phyloP scores from a whole-genome alignment of 1,140 invertebrate genomes.

The Papilio dardanus region DNA sequence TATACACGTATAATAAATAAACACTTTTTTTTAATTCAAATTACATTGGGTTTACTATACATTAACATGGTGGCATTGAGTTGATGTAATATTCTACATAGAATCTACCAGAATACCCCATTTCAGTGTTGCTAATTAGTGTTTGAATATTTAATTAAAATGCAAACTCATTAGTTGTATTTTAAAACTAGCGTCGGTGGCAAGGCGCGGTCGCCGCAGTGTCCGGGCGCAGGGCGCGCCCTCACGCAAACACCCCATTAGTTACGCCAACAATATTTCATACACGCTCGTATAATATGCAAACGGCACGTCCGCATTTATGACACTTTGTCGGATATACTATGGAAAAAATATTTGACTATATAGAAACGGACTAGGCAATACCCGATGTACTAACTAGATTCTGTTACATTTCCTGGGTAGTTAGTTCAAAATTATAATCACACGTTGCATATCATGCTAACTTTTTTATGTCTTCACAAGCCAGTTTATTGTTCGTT shows the following conservation, averaged over 20 bases:
- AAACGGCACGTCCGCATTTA: slow-evolving; percentile 69
- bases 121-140: slow-evolving; percentile 35
- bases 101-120: background rate
- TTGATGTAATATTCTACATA: background rate
- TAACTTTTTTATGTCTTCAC: too few relatives aligned
- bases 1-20: background rate
- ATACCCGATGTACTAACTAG: too few relatives aligned
- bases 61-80: background rate
- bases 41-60: background rate
- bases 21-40: background rate
- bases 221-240: slow-evolving; percentile 55
- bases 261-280: slow-evolving; percentile 66
- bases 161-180: slow-evolving; percentile 48
- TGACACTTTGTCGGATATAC: slow-evolving; percentile 64
- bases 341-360: slow-evolving; percentile 50
- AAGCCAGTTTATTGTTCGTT: too few relatives aligned
- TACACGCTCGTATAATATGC: slow-evolving; percentile 73
- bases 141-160: slow-evolving; percentile 41
- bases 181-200: slow-evolving; percentile 40
- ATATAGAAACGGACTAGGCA: background rate
- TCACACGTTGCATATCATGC: background rate
- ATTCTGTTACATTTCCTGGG: too few relatives aligned
- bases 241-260: slow-evolving; percentile 75
- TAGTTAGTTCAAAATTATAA: too few relatives aligned
- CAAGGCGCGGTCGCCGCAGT: slow-evolving; percentile 55